Evolutionary conservation across 1,140 invertebrate genomes (phyloP), one percentile per base, ranked within the genome.

Genomic region (Musca domestica): DNA sequence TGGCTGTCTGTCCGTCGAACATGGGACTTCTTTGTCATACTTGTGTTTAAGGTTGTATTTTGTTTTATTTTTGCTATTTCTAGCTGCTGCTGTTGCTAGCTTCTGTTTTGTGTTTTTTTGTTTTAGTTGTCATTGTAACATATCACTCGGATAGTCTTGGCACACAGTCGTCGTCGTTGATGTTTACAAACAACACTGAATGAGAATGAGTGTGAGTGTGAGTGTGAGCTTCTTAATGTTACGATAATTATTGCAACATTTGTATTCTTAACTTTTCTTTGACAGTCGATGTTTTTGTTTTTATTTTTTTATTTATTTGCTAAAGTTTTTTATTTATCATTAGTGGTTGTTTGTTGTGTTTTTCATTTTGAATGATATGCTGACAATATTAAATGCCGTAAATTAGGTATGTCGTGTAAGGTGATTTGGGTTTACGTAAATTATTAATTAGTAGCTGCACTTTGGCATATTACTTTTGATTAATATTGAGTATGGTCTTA

Each of bases 241-340:
- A 61, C 41, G 56, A 61, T 61, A 61, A 61, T 61, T 61, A 61
- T 61, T 61, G 56, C 56, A 61, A 61, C 56, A 61, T 61, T 61
- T 61, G 56, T 41, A 61, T 61, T 61, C 56, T 61, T 41, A 20
- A 20, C 56, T 61, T 34, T 19, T 41, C 27, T 61, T 61, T 61
- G 34, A 41, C 34, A 41, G 34, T 41, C 5, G 12, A 41, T 34
- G 56, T 19, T 34, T 19, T 19, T 9, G 27, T 17, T 41, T 19
- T n/a, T 19, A n/a, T 61, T 41, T 61, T 58, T 27, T 61, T 61
- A 34, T 61, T 61, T 61, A 61, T 61, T 61, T 56, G 52, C 25
- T 56, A 15, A 27, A 56, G 23, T 20, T 56, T 41, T 61, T 61
- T n/a, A n/a, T 61, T 61, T 61, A 34, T 61, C 56, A 34, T 20